Conservation (phyloP, 2,797 vertebrate species). For the Todus mexicanus region DNA sequence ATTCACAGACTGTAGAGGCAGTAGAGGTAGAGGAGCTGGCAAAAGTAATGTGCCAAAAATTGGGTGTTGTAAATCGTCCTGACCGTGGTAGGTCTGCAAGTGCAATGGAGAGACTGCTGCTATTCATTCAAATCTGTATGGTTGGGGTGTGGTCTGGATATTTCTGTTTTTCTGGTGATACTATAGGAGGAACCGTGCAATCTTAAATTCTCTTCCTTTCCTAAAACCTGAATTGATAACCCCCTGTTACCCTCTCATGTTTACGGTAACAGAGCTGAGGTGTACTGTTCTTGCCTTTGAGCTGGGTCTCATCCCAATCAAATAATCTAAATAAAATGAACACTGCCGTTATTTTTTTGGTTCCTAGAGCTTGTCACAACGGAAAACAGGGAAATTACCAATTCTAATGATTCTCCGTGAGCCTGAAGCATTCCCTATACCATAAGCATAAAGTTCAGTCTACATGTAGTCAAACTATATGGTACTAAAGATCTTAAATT, state of each 20-base stretch:
- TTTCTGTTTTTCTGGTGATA: background rate
- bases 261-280: background rate
- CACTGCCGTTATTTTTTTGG: fast-evolving
- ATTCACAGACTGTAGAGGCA: background rate
- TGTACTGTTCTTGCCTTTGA: background rate
- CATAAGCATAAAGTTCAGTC: background rate
- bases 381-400: background rate
- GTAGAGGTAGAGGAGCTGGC: background rate
- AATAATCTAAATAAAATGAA: background rate
- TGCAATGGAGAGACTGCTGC: background rate
- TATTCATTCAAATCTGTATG: background rate
- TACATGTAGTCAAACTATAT: background rate
- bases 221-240: background rate
- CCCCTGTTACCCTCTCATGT: background rate
- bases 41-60: background rate
- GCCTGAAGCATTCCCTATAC: background rate
- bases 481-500: background rate
- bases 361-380: background rate
- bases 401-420: background rate
- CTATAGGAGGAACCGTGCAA: background rate
- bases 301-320: background rate
- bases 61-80: background rate
- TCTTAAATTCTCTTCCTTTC: background rate
- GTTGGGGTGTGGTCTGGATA: background rate
- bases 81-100: background rate